phyloP scores from a whole-genome alignment of 2,888 invertebrate species.

The Pachymerium ferrugineum region DNA sequence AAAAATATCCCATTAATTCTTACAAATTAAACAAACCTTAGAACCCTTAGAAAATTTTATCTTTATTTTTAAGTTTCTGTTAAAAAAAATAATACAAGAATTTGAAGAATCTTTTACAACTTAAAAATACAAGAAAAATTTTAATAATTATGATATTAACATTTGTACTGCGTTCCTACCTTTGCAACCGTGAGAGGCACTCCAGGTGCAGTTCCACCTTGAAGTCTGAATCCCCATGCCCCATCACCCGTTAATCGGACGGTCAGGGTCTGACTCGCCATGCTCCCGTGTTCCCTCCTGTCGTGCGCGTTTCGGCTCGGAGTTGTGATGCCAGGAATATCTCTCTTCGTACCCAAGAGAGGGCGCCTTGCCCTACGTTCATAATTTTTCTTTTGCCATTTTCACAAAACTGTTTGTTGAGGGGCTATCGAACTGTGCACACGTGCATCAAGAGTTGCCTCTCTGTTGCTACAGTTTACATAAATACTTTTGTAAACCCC shows the following conservation, averaged over 20 bases:
- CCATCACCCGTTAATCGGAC: constrained; percentile 39
- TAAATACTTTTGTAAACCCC: too few species aligned
- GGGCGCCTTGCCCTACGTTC: background rate
- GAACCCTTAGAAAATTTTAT: too few species aligned
- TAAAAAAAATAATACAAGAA: too few species aligned
- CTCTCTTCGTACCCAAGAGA: background rate
- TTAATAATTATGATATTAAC: background rate
- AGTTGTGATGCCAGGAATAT: background rate
- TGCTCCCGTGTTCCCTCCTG: background rate
- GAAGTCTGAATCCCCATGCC: constrained; percentile 40
- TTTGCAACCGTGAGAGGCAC: constrained; percentile 38
- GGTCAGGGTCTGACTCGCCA: constrained; percentile 16
- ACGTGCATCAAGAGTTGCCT: too few species aligned
- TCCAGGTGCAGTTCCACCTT: constrained; percentile 38
- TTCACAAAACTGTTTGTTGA: background rate
- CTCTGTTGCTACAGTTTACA: too few species aligned
- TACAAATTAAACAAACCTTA: too few species aligned
- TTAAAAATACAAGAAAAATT: background rate
- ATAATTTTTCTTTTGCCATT: background rate
- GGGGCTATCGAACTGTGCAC: background rate
- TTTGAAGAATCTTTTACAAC: background rate
- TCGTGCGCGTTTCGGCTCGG: background rate
- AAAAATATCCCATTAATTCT: background rate
- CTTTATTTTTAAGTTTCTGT: too few species aligned
- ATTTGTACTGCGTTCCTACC: constrained; percentile 36